Conservation (phyloP, 2,888 invertebrate species). For the Trichogramma dendrolimi region DNA sequence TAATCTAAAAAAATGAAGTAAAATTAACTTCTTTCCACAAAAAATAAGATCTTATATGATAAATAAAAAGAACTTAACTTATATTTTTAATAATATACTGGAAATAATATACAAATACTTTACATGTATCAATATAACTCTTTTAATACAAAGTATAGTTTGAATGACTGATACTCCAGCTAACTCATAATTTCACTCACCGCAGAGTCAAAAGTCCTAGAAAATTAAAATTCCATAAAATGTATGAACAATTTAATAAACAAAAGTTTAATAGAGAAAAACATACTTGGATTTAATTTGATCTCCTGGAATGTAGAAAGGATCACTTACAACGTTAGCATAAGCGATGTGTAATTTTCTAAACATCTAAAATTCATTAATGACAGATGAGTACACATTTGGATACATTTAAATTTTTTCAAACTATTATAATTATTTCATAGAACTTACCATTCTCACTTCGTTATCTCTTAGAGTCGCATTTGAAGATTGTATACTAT, state of each 20-base stretch:
- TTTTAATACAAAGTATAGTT: too few relatives aligned
- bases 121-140: too few relatives aligned
- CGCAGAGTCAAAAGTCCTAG: constrained; percentile 44
- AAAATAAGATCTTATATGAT: too few relatives aligned
- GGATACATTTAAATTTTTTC: constrained; percentile 3
- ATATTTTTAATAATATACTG: too few relatives aligned
- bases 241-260: not conserved
- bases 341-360: constrained; percentile 87
- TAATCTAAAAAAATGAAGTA: too few relatives aligned
- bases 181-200: constrained; percentile 47
- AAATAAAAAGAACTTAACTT: too few relatives aligned
- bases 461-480: constrained; percentile 87
- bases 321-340: constrained; percentile 92
- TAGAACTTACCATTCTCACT: constrained; percentile 70
- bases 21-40: too few relatives aligned
- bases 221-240: constrained; percentile 24
- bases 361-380: constrained; percentile 63
- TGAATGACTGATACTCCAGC: constrained; percentile 15
- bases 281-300: constrained; percentile 80
- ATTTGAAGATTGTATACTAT: constrained; percentile 85
- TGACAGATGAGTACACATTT: constrained; percentile 2
- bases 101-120: too few relatives aligned
- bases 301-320: constrained; percentile 93
- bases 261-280: constrained; percentile 12
- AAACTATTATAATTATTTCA: constrained; percentile 6